A percentile compares a stretch with the other conserved stretches of the same genome.
Conservation (phyloP, 2,113 vertebrate species). For the Fukomys damarensis region DNA sequence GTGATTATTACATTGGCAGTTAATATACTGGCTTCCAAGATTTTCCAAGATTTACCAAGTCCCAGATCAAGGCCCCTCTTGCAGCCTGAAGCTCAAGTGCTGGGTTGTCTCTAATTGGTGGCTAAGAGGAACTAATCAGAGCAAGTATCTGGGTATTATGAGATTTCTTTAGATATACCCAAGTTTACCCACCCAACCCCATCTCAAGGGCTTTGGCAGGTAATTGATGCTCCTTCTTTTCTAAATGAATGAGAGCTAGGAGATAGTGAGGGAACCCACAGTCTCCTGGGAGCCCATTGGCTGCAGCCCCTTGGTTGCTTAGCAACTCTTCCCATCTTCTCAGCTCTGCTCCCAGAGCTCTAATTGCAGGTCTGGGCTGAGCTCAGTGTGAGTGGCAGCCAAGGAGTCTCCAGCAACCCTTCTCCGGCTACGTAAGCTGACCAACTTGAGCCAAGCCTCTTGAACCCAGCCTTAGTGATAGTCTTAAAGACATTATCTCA, state of each 20-base stretch:
- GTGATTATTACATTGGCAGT: background rate
- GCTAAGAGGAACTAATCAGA: slow-evolving; percentile 29
- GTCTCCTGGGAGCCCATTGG: slow-evolving; percentile 73
- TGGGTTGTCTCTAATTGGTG: background rate
- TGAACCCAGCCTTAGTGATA: background rate
- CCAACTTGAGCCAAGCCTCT: slow-evolving; percentile 31
- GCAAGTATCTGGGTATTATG: slow-evolving; percentile 37
- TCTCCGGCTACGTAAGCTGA: background rate
- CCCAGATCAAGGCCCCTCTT: background rate
- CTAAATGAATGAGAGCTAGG: slow-evolving; percentile 73
- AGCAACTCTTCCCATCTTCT: slow-evolving; percentile 85
- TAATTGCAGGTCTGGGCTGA: slow-evolving; percentile 84
- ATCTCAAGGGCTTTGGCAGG: slow-evolving; percentile 72
- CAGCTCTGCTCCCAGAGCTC: slow-evolving; percentile 75
- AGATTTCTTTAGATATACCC: slow-evolving; percentile 66
- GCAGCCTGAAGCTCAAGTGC: slow-evolving; percentile 57
- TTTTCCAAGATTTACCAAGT: slow-evolving; percentile 23
- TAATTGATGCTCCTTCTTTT: slow-evolving; percentile 78
- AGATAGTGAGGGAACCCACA: slow-evolving; percentile 80
- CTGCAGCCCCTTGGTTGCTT: slow-evolving; percentile 86
- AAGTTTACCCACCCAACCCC: slow-evolving; percentile 52
- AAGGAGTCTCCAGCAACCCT: slow-evolving; percentile 58
- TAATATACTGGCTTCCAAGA: background rate
- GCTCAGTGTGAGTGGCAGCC: slow-evolving; percentile 70
- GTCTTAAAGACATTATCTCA: background rate